Evolutionary conservation across 2,888 invertebrate genomes (phyloP), one percentile per base, ranked within the genome.

Genomic region (Drosophila dives): DNA sequence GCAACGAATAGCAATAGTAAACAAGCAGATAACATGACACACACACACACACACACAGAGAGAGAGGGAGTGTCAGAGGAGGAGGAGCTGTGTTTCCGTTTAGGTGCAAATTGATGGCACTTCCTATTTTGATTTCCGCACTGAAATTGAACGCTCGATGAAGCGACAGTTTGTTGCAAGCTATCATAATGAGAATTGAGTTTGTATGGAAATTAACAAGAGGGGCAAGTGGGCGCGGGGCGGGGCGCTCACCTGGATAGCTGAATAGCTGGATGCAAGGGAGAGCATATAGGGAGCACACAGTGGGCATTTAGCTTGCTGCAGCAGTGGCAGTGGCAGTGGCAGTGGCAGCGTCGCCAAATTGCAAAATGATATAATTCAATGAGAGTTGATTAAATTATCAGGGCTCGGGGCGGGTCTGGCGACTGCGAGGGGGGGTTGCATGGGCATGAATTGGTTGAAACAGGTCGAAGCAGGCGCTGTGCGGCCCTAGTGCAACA

Each of bases 311-410:
- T 45, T 23, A 8, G 45, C 11, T 54, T 36, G 80, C 36, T 56
- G 51, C 75, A 69, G 75, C 85, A 81, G 67, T 6, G 29, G 29
- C 29, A 29, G 29, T 5, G 29, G 29, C 29, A 29, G 29, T 29
- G 29, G 49, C 75, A 72, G 60, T 38, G 60, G 75, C 85, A 81
- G 67, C 72, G 55, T 54, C 40, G 60, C 68, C 84, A 90, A 87
- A 87, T 87, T 87, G 85, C 87, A 88, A 88, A 88, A 88, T 88
- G 90, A 88, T 80, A 90, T 88, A 88, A 88, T 88, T 90, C 90
- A 88, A 88, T 88, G 91, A 88, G 91, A 88, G 88, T 90, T 88
- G 90, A 88, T 88, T 88, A 90, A 87, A 84, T 91, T 87, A 90
- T 87, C 90, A 89, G 72, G 69, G 83, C 68, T 71, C 62, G 66